Base-by-base conservation (phyloP, 2,888 invertebrate genomes). In the Mythimna vitellina region DNA sequence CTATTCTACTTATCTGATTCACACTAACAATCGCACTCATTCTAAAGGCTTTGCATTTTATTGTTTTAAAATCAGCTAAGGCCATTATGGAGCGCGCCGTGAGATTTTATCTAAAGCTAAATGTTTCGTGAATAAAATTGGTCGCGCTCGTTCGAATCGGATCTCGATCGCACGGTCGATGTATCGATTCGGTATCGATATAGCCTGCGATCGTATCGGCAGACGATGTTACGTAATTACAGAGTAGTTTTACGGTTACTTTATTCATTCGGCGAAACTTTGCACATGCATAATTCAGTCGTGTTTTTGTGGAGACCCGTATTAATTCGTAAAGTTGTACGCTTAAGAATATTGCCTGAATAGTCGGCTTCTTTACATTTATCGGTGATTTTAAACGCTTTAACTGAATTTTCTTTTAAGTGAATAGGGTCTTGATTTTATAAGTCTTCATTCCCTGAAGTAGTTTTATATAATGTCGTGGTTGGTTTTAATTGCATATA, bases 41-140 rank as follows among this genome's bases (percentile, higher is more conserved):
- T 91, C 87, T 84, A 87, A 84, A 86, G 88, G 85, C 90, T 89
- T 91, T 92, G 91, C 91, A 90, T 91, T 92, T 92, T 92, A 93
- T 92, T 93, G 93, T 93, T 93, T 92, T 89, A 90, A 92, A 92
- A 90, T 90, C 90, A 91, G 88, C 89, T 87, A 78, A 83, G 82
- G 86, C 90, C 88, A 82, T 87, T 92, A 91, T 89, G 89, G 90
- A 86, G 89, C 89, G 88, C 85, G 87, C 86, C 86, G 85, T 87
- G 86, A 91, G 95, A 96, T 95, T 89, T 91, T 94, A 95, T 96
- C 96, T 89, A 83, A 84, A 90, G 91, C 92, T 93, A 94, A 95
- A 95, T 94, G 95, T 95, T 95, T 93, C 92, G 92, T 92, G 94
- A 92, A 95, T 95, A 94, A 96, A 94, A 95, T 96, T 93, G 94